These are phyloP conservation scores for Diarsia mendica DNA, from an alignment of 2,888 invertebrate species.

Conservation along the genomic window DNA sequence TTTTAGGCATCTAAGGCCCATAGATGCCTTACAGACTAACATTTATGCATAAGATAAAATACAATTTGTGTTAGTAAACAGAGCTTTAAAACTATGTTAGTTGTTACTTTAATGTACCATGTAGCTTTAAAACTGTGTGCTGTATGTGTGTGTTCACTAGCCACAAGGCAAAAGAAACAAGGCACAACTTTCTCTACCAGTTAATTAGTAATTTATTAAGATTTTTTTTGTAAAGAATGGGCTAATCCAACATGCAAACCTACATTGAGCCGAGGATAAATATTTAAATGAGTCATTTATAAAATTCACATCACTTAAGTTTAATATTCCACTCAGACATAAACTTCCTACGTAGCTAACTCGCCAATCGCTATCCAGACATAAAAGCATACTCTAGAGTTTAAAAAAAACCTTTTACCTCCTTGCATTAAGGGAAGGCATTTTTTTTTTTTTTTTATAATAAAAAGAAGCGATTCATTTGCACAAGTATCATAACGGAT, in stretches of 20 bases:
- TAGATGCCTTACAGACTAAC: too few relatives aligned
- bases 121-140: too few relatives aligned
- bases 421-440: slow-evolving; percentile 6
- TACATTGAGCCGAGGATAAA: neutral
- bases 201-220: neutral
- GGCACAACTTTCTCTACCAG: too few relatives aligned
- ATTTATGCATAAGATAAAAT: too few relatives aligned
- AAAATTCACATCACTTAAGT: neutral
- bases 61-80: too few relatives aligned
- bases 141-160: too few relatives aligned
- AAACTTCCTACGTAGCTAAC: neutral
- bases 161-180: too few relatives aligned
- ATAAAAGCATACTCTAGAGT: slow-evolving; percentile 10
- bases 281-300: neutral
- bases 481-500: slow-evolving; percentile 39
- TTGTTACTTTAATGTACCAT: too few relatives aligned
- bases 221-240: neutral
- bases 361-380: neutral
- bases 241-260: neutral
- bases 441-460: slow-evolving; percentile 24
- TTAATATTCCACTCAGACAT: neutral
- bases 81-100: too few relatives aligned
- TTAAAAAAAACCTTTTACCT: slow-evolving; percentile 34
- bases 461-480: slow-evolving; percentile 49
- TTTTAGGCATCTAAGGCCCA: too few relatives aligned